phyloP scores from a whole-genome alignment of 1,140 invertebrate genomes.

The Chlorops oryzae region DNA sequence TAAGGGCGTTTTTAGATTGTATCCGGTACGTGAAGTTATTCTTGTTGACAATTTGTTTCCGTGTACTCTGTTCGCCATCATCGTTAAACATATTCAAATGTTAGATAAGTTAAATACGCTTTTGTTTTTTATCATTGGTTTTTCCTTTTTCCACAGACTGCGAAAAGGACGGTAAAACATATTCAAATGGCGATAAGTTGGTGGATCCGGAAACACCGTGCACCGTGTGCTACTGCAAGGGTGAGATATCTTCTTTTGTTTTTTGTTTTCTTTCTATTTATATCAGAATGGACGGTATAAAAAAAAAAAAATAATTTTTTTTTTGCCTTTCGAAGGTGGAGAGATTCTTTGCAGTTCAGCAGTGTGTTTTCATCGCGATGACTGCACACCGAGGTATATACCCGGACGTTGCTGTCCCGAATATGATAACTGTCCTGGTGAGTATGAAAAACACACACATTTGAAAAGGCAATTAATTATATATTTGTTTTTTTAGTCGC shows the following conservation, averaged over 20 bases:
- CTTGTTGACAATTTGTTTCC: too few species aligned
- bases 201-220: conserved; percentile 64
- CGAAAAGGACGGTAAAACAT: conserved; percentile 65
- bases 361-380: conserved; percentile 65
- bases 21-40: too few species aligned
- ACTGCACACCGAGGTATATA: conserved; percentile 63
- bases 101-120: too few species aligned
- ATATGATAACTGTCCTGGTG: conserved; percentile 68
- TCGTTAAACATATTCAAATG: too few species aligned
- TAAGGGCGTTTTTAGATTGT: too few species aligned
- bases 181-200: conserved; percentile 68
- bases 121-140: too few species aligned
- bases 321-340: conserved; percentile 48
- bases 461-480: not conserved
- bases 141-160: conserved; percentile 54
- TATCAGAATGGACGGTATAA: conserved; percentile 8
- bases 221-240: conserved; percentile 72
- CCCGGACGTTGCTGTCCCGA: conserved; percentile 69
- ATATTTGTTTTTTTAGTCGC: not conserved
- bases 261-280: conserved; percentile 2
- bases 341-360: conserved; percentile 69
- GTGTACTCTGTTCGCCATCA: too few species aligned
- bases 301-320: not conserved
- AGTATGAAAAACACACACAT: conserved; percentile 48
- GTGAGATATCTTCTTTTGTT: conserved; percentile 24